Percentiles rank a stretch among this genome's conserved stretches.
phyloP scores from a whole-genome alignment of 2,113 vertebrate species.

The Sakesphorus luctuosus region DNA sequence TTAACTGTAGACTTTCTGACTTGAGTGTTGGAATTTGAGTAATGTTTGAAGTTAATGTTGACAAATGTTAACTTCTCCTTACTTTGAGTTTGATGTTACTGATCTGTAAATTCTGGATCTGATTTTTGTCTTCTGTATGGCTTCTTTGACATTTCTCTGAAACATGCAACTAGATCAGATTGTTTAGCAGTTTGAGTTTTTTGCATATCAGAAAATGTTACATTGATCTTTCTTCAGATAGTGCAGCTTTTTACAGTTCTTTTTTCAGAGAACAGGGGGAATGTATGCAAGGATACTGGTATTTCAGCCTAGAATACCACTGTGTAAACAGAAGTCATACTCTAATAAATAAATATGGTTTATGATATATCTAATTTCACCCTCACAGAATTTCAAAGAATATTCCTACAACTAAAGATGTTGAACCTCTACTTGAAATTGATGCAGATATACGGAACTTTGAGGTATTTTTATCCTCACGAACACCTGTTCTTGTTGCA shows the following conservation, averaged over 20 bases:
- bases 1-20: neutral
- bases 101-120: neutral
- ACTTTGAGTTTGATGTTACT: neutral
- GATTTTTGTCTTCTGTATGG: neutral
- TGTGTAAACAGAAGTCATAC: neutral
- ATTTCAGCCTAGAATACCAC: neutral
- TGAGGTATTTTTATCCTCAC: conserved; percentile 95
- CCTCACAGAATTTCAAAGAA: conserved; percentile 91
- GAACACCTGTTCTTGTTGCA: conserved; percentile 91
- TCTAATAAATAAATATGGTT: neutral
- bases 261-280: neutral
- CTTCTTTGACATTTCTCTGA: neutral
- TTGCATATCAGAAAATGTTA: neutral
- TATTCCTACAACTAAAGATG: conserved; percentile 96
- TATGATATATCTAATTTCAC: neutral
- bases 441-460: conserved; percentile 95
- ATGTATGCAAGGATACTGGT: neutral
- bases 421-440: conserved; percentile 96
- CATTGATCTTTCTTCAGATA: neutral
- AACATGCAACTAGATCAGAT: neutral
- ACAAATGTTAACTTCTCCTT: neutral
- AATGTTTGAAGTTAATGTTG: neutral
- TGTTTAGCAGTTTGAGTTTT: neutral
- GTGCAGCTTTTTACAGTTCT: neutral
- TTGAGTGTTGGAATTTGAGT: neutral